Conservation (phyloP, 2,888 invertebrate genomes). For the Metopia argyrocephala region DNA sequence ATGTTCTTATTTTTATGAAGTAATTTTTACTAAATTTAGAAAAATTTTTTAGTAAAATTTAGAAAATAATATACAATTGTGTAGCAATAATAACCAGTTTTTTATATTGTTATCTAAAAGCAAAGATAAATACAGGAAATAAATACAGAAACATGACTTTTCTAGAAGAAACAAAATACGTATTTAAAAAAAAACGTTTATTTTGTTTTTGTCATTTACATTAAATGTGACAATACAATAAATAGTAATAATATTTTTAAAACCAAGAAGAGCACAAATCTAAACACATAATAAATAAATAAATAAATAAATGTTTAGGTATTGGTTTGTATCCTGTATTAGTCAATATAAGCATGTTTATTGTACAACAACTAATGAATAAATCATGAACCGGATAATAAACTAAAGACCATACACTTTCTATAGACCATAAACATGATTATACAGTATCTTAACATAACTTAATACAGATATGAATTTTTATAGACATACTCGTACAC, state of each 20-base stretch:
- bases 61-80: too few species aligned
- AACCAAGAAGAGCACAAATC: constrained; percentile 1
- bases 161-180: too few species aligned
- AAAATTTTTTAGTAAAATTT: too few species aligned
- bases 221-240: not conserved
- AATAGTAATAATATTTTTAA: not conserved
- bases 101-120: too few species aligned
- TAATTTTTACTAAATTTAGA: too few species aligned
- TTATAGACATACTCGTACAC: constrained; percentile 26
- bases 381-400: constrained; percentile 40
- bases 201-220: not conserved
- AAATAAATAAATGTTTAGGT: not conserved
- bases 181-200: too few species aligned
- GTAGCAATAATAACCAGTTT: too few species aligned
- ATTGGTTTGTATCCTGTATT: not conserved
- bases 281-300: constrained; percentile 19
- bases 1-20: too few species aligned
- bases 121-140: too few species aligned
- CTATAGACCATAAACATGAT: not conserved
- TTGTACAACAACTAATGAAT: constrained; percentile 33
- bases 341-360: not conserved
- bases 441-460: constrained; percentile 4
- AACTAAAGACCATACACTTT: constrained; percentile 31
- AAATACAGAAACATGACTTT: too few species aligned
- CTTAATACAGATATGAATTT: constrained; percentile 36